Percentiles rank a stretch among this genome's conserved stretches.
Evolutionary conservation across 2,797 vertebrate species (phyloP).

Genomic region (Zalophus californianus): DNA sequence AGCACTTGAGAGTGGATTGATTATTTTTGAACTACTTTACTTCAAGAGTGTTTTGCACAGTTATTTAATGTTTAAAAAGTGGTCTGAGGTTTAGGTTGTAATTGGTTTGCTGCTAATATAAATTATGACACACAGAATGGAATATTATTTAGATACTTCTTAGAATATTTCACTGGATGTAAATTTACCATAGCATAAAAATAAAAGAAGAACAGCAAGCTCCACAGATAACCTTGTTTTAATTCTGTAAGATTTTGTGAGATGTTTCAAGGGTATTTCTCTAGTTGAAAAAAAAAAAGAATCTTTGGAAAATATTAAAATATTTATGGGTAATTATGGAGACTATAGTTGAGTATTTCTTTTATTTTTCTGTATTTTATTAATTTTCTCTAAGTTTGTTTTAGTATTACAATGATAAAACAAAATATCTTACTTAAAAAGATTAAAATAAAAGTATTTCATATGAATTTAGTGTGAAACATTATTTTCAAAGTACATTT

Average conservation of each 20-base stretch:
- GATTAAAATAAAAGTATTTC: neutral
- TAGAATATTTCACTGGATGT: neutral
- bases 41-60: constrained; percentile 28
- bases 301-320: neutral
- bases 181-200: neutral
- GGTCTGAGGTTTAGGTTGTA: neutral
- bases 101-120: neutral
- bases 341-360: neutral
- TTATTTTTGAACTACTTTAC: constrained; percentile 43
- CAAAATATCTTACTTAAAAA: neutral
- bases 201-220: neutral
- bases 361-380: neutral
- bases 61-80: constrained; percentile 38
- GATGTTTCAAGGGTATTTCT: neutral
- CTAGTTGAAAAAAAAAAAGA: neutral
- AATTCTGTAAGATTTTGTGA: neutral
- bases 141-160: neutral
- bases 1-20: constrained; percentile 32
- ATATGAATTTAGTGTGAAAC: neutral
- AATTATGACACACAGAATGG: neutral
- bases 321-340: neutral
- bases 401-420: neutral
- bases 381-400: neutral
- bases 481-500: neutral
- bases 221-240: neutral